These are phyloP conservation scores for Penelope pileata DNA, from an alignment of 2,113 vertebrate genomes.

Conservation along the genomic window DNA sequence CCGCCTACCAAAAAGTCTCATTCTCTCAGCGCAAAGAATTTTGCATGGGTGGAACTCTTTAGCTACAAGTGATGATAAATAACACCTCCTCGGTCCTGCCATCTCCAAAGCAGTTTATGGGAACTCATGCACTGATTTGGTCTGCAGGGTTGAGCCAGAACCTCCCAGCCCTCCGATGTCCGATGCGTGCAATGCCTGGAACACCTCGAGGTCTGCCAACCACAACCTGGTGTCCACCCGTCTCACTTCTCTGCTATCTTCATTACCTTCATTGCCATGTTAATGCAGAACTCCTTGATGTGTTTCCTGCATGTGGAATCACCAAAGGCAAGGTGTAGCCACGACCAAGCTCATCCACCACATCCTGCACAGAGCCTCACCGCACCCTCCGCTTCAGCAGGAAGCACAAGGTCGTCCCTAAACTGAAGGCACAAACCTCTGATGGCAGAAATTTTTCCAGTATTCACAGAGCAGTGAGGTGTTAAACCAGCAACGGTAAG, in stretches of 20 bases:
- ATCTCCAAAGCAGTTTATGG: constrained; percentile 51
- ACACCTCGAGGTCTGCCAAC: not conserved
- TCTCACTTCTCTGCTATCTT: not conserved
- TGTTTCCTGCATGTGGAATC: not conserved
- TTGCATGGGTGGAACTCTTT: constrained; percentile 68
- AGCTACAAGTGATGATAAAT: constrained; percentile 66
- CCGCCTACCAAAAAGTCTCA: constrained; percentile 35
- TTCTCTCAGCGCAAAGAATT: not conserved
- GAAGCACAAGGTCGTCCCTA: not conserved
- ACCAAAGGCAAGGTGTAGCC: not conserved
- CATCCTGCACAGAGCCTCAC: not conserved
- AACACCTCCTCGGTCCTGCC: constrained; percentile 66
- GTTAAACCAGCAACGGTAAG: not conserved
- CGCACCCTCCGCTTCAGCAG: not conserved
- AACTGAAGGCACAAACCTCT: not conserved
- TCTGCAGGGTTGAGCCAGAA: not conserved
- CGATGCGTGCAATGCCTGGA: not conserved
- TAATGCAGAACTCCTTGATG: not conserved
- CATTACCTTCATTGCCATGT: not conserved
- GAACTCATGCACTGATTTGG: not conserved
- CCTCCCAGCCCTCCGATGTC: not conserved
- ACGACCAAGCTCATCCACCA: not conserved
- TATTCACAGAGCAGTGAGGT: not conserved
- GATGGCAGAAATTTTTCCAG: not conserved
- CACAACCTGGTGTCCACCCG: not conserved